Percentiles rank a stretch among this genome's conserved stretches.
These are phyloP conservation scores for Gryllus longicercus DNA, from an alignment of 2,888 invertebrate species.

Conservation along the genomic window DNA sequence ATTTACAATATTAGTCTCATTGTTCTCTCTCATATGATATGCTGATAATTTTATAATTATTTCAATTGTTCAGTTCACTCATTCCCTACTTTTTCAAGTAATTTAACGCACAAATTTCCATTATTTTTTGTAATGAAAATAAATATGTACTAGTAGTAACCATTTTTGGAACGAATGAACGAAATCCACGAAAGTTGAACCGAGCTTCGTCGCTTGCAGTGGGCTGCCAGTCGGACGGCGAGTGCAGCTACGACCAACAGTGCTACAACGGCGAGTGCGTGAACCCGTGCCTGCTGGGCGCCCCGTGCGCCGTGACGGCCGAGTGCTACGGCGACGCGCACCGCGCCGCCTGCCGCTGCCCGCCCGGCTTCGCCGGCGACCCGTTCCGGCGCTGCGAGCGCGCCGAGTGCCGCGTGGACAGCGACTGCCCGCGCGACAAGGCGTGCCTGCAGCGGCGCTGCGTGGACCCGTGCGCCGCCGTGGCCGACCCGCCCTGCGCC, in stretches of 20 bases:
- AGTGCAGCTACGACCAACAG: slow-evolving; percentile 74
- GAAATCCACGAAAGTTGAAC: no score
- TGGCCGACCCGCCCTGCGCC: slow-evolving; percentile 64
- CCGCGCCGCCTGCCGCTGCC: slow-evolving; percentile 75
- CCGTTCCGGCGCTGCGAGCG: slow-evolving; percentile 74
- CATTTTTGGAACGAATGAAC: no score
- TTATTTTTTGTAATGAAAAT: no score
- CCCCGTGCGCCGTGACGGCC: slow-evolving; percentile 80
- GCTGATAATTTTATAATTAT: no score
- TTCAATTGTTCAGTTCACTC: no score
- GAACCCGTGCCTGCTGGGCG: slow-evolving; percentile 72
- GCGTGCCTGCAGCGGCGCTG: slow-evolving; percentile 71
- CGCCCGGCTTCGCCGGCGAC: slow-evolving; percentile 72
- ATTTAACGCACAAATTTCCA: no score
- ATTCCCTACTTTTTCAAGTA: no score
- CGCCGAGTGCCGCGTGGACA: slow-evolving; percentile 72
- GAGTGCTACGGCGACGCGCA: slow-evolving; percentile 80
- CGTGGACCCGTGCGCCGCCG: slow-evolving; percentile 69
- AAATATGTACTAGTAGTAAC: no score
- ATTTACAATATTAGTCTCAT: no score
- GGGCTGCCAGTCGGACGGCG: slow-evolving; percentile 77
- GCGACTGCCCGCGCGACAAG: slow-evolving; percentile 73
- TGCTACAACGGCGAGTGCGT: slow-evolving; percentile 81
- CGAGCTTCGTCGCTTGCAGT: slow-evolving; percentile 51
- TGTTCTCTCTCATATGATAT: no score